These are phyloP conservation scores for Lasioglossum zephyrum DNA, from an alignment of 2,888 invertebrate genomes.

Conservation along the genomic window DNA sequence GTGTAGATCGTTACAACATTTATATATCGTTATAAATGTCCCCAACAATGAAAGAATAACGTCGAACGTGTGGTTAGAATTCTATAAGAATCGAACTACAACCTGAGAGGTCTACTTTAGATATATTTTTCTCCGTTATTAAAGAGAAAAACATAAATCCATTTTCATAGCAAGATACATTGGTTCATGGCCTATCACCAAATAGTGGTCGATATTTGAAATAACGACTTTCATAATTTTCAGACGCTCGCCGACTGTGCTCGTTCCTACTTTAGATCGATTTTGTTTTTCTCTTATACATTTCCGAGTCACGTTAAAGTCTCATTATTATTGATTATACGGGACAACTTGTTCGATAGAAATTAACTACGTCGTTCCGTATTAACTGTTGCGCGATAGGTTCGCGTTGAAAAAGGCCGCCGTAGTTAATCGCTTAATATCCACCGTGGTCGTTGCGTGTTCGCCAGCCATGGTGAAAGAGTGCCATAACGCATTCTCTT, in stretches of 20 bases:
- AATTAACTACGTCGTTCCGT: neutral
- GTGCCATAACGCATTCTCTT: neutral
- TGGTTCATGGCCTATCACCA: no score
- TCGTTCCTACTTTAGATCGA: neutral
- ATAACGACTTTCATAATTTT: no score
- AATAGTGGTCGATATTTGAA: no score
- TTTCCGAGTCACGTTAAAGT: neutral
- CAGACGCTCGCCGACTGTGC: neutral
- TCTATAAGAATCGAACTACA: no score
- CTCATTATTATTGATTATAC: neutral
- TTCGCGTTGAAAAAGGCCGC: neutral
- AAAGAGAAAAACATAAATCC: no score
- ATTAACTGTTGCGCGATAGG: neutral
- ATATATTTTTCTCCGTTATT: no score
- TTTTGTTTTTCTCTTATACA: neutral
- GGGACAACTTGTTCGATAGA: neutral
- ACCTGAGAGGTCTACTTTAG: no score
- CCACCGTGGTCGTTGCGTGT: neutral
- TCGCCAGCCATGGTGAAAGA: neutral
- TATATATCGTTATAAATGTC: no score
- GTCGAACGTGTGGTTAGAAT: no score
- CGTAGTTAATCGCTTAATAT: neutral
- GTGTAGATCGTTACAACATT: no score
- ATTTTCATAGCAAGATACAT: no score
- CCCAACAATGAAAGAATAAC: no score